These are phyloP conservation scores for Martes flavigula DNA, from an alignment of 2,797 vertebrate genomes.

Conservation along the genomic window DNA sequence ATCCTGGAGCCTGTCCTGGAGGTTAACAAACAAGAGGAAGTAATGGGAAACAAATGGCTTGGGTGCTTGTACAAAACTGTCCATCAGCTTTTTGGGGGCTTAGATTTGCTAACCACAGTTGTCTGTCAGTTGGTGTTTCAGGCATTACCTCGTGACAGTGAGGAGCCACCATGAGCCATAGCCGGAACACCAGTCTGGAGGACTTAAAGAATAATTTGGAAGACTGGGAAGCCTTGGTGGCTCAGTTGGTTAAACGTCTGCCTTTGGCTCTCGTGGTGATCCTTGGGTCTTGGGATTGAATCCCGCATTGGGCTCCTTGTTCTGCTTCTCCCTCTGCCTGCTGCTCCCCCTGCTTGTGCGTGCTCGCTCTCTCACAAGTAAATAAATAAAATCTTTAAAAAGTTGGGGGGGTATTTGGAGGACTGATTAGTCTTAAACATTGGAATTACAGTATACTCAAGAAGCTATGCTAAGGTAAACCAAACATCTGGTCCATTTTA, in stretches of 20 bases:
- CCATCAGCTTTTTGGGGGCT: accelerated
- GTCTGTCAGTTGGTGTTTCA: neutral
- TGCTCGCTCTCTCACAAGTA: neutral
- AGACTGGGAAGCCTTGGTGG: neutral
- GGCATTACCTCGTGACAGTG: neutral
- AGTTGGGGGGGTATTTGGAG: neutral
- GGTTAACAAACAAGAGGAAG: neutral
- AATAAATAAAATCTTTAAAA: neutral
- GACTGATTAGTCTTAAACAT: neutral
- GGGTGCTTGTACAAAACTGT: neutral
- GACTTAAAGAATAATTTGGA: neutral
- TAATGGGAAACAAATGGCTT: neutral
- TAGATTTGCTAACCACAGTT: neutral
- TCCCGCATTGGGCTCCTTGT: neutral
- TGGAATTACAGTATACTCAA: neutral
- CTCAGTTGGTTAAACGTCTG: neutral
- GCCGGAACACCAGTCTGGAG: neutral
- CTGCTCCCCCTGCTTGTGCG: neutral
- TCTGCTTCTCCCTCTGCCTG: neutral
- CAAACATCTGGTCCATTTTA: neutral
- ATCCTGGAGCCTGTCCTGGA: neutral
- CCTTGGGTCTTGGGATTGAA: neutral
- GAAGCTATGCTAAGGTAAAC: neutral
- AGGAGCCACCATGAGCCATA: neutral
- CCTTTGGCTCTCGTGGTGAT: neutral